Percentiles rank a stretch among this genome's conserved stretches.
Conservation (phyloP, 1,140 invertebrate genomes). For the Periplaneta americana region DNA sequence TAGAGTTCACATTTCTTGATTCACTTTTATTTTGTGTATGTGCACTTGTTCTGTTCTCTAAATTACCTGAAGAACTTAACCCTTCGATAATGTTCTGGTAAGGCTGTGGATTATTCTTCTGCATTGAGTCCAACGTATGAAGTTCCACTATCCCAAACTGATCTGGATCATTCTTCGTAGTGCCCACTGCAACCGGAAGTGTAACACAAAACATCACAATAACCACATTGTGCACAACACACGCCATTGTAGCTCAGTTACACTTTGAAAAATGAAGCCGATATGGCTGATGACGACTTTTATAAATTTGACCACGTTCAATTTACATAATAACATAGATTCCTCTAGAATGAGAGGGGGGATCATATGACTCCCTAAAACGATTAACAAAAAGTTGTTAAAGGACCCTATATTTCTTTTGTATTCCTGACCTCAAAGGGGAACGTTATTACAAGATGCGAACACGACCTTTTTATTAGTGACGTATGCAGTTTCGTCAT, state of each 20-base stretch:
- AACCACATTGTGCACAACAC: neutral
- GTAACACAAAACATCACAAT: neutral
- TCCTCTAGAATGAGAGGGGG: neutral
- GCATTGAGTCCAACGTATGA: neutral
- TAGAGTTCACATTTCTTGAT: neutral
- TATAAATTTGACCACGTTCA: neutral
- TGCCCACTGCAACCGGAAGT: no score
- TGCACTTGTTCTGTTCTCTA: neutral
- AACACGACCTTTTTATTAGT: neutral
- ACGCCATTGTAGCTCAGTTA: neutral
- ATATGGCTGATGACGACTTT: neutral
- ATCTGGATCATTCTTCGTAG: no score
- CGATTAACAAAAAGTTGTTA: neutral
- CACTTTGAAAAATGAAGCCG: neutral
- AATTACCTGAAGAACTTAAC: neutral
- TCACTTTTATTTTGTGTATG: neutral
- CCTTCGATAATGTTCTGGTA: neutral
- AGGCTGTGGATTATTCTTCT: neutral
- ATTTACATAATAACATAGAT: neutral
- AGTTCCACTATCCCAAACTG: neutral
- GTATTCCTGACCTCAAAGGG: neutral
- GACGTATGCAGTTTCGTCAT: neutral
- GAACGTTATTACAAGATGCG: neutral
- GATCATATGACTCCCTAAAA: neutral
- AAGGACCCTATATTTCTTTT: neutral